Conservation (phyloP, 2,888 invertebrate species). For the Perdita meconis region DNA sequence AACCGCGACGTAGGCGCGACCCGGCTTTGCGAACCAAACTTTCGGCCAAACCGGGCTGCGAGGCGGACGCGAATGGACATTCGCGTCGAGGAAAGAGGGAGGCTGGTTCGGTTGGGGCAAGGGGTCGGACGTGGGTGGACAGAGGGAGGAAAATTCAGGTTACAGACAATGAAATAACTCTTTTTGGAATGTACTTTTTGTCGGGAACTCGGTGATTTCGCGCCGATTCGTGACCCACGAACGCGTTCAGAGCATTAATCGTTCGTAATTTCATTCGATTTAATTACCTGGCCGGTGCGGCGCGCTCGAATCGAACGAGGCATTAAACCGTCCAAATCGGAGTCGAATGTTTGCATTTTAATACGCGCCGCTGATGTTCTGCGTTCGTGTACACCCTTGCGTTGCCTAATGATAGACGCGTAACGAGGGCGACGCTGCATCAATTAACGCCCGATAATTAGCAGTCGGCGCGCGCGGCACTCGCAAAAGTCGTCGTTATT, state of each 20-base stretch:
- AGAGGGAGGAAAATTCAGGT: conserved; percentile 15
- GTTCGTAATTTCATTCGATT: conserved; percentile 82
- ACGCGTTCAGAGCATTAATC: conserved; percentile 75
- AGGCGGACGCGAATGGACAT: background rate
- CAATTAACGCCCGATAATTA: conserved; percentile 77
- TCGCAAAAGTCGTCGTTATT: conserved; percentile 8
- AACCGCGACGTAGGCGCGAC: background rate
- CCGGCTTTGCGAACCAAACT: background rate
- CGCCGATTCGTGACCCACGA: conserved; percentile 66
- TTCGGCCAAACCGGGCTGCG: background rate
- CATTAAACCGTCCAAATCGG: conserved; percentile 73
- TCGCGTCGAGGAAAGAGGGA: background rate
- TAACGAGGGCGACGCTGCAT: conserved; percentile 75
- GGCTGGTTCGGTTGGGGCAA: too few species aligned
- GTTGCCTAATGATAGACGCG: conserved; percentile 75
- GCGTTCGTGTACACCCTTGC: conserved; percentile 65
- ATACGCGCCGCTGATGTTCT: conserved; percentile 69
- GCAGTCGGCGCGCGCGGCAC: conserved; percentile 47
- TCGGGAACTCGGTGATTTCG: conserved; percentile 65
- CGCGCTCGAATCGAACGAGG: conserved; percentile 74
- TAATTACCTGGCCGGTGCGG: conserved; percentile 77
- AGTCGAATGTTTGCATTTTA: conserved; percentile 80
- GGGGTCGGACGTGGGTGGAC: background rate
- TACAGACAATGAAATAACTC: conserved; percentile 49
- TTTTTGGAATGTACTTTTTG: conserved; percentile 61